phyloP scores from a whole-genome alignment of 1,140 invertebrate species.

The Gonioctena quinquepunctata region DNA sequence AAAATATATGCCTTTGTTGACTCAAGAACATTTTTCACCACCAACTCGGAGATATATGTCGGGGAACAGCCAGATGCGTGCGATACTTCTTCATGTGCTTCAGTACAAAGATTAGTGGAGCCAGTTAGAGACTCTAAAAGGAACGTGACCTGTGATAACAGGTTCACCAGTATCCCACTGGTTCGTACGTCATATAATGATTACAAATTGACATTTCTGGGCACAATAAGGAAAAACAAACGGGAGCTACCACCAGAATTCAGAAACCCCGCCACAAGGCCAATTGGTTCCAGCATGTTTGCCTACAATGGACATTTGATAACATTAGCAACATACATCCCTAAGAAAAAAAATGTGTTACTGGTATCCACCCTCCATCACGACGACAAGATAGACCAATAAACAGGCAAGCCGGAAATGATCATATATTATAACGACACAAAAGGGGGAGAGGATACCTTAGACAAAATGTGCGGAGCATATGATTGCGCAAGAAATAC shows the following conservation, averaged over 20 bases:
- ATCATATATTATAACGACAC: constrained; percentile 25
- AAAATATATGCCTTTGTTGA: too few relatives aligned
- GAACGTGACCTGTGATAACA: constrained; percentile 37
- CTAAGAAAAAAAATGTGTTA: constrained; percentile 18
- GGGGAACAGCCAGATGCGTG: too few relatives aligned
- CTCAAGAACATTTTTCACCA: too few relatives aligned
- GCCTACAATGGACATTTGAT: constrained; percentile 13
- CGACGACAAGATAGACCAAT: constrained; percentile 12
- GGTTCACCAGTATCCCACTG: constrained; percentile 38
- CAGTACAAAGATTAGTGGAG: too few relatives aligned
- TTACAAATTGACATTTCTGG: constrained; percentile 16
- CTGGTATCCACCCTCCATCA: constrained; percentile 27
- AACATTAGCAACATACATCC: constrained; percentile 9
- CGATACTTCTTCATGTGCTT: too few relatives aligned
- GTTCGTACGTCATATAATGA: constrained; percentile 5
- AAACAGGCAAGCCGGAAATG: constrained; percentile 15
- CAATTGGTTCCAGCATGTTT: constrained; percentile 3
- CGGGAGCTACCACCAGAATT: constrained; percentile 8
- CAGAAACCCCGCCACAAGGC: constrained; percentile 37
- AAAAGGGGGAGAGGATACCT: constrained; percentile 53
- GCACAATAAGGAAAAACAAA: constrained; percentile 28
- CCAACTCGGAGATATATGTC: too few relatives aligned
- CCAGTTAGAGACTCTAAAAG: constrained; percentile 8
- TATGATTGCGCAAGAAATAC: constrained; percentile 49
- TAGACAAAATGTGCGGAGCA: constrained; percentile 51